A percentile compares a stretch with the other conserved stretches of the same genome.
These are phyloP conservation scores for Ictidomys tridecemlineatus DNA, from an alignment of 2,113 vertebrate genomes.

Conservation along the genomic window DNA sequence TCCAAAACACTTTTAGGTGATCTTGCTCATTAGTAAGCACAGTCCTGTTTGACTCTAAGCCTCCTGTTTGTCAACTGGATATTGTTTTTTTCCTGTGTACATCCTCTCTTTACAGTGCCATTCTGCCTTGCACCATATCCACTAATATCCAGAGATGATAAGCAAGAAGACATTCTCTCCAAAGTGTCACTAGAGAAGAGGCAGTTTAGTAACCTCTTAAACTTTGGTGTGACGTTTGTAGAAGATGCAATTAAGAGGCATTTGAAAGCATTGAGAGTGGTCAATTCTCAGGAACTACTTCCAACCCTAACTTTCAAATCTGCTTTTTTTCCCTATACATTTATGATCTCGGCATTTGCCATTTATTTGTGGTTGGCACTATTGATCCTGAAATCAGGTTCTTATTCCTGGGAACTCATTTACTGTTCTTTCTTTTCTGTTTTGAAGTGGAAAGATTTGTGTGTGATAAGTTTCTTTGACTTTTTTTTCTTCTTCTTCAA, in stretches of 20 bases:
- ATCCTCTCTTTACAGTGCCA: neutral
- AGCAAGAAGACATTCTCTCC: neutral
- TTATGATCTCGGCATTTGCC: neutral
- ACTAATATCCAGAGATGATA: no score
- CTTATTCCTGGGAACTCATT: neutral
- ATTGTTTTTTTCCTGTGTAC: neutral
- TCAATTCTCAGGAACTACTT: neutral
- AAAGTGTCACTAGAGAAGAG: neutral
- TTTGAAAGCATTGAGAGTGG: neutral
- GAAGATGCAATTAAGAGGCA: neutral
- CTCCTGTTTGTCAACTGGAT: neutral
- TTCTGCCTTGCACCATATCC: neutral
- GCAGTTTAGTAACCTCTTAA: neutral
- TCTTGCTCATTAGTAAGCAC: neutral
- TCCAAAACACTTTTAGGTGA: neutral
- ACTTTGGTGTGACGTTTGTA: neutral
- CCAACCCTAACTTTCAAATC: neutral
- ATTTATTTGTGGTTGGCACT: neutral
- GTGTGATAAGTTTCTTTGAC: neutral
- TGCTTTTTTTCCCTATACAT: neutral
- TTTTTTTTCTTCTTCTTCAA: neutral
- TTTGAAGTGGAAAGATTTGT: neutral
- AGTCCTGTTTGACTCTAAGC: neutral
- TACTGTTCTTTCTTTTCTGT: neutral
- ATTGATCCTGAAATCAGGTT: neutral